Conservation (phyloP, 2,888 invertebrate species). For the Unio delphinus region DNA sequence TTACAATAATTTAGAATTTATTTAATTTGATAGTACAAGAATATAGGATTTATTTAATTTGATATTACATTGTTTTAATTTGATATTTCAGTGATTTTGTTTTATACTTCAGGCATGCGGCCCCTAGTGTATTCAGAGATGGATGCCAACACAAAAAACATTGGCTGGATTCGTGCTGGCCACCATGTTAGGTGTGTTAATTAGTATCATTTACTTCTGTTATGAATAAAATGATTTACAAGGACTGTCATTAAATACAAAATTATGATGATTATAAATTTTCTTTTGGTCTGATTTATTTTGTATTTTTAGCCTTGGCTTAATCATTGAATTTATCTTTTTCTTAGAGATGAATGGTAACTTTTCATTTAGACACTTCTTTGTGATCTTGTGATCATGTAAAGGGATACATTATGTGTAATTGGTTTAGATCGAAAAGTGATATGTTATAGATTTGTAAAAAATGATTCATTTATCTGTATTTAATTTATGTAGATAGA, state of each 20-base stretch:
- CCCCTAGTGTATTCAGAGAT: slow-evolving; percentile 69
- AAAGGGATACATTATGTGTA: too few species aligned
- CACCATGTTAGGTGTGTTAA: slow-evolving; percentile 64
- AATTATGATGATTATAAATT: background rate
- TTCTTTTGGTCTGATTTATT: background rate
- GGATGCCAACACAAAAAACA: slow-evolving; percentile 53
- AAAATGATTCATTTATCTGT: too few species aligned
- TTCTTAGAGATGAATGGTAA: too few species aligned
- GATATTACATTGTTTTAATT: background rate
- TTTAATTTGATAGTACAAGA: too few species aligned
- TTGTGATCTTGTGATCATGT: too few species aligned
- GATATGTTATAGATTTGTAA: too few species aligned
- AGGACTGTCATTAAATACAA: too few species aligned
- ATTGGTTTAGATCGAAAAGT: too few species aligned
- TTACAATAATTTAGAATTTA: too few species aligned
- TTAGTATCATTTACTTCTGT: background rate
- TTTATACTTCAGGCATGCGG: slow-evolving; percentile 62
- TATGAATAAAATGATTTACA: background rate
- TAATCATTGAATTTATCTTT: background rate
- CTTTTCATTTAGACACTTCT: too few species aligned
- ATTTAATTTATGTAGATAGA: too few species aligned
- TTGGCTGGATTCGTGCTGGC: slow-evolving; percentile 67
- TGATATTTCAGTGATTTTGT: background rate
- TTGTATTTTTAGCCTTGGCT: background rate
- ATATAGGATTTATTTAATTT: background rate